Conservation (phyloP, 30 jellyfish, hydroid and myxozoan genomes). For the Sanderia malayensis region DNA sequence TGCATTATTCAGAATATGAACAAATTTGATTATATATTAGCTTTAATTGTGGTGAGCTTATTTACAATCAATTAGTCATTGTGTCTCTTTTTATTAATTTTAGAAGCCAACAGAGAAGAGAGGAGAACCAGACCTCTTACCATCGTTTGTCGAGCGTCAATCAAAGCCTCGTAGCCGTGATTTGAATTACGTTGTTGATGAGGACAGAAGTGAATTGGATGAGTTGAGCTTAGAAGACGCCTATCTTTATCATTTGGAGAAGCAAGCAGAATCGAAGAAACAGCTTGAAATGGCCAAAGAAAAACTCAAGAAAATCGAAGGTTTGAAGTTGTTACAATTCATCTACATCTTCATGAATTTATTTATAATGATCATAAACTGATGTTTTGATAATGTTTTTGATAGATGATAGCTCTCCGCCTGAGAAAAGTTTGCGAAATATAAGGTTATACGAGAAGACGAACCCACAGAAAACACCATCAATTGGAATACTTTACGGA, state of each 20-base stretch:
- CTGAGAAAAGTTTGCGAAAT: slow-evolving; percentile 43
- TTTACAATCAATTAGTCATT: too few species aligned
- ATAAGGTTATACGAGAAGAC: slow-evolving; percentile 13
- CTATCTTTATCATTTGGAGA: not conserved
- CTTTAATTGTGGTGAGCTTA: too few species aligned
- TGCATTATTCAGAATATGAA: too few species aligned
- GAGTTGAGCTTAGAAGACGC: not conserved
- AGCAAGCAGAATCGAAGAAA: not conserved
- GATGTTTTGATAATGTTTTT: too few species aligned
- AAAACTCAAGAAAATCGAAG: not conserved
- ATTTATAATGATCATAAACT: too few species aligned
- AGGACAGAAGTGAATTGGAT: not conserved
- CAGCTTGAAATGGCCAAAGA: not conserved
- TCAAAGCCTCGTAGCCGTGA: not conserved
- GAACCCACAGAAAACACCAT: slow-evolving; percentile 16
- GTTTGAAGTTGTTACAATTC: not conserved
- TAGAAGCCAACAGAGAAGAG: slow-evolving; percentile 4
- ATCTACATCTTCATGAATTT: too few species aligned
- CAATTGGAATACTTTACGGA: slow-evolving; percentile 41
- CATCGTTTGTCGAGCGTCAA: not conserved
- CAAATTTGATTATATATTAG: too few species aligned
- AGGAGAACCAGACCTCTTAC: not conserved
- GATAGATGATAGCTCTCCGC: slow-evolving; percentile 45
- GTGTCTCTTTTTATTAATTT: not conserved
- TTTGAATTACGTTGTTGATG: not conserved